Conservation (phyloP, 2,113 vertebrate genomes). For the Cynopterus brachyotis region DNA sequence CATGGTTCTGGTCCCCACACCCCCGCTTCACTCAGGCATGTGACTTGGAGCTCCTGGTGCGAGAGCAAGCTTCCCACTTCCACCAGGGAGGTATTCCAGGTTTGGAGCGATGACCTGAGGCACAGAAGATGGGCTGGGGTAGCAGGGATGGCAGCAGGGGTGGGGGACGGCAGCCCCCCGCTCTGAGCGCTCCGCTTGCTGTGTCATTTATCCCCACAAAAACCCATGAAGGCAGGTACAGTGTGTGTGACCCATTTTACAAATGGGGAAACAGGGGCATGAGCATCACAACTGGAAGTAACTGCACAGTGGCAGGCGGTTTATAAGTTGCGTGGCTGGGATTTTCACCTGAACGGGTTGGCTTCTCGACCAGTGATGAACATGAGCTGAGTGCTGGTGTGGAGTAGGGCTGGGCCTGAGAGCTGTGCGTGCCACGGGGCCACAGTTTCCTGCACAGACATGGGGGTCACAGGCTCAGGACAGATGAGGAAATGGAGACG, state of each 20-base stretch:
- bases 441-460: rapidly evolving
- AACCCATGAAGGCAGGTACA: too few species aligned
- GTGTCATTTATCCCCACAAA: too few species aligned
- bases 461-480: rapidly evolving
- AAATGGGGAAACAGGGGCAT: background rate
- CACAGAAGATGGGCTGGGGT: background rate
- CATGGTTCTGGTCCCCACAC: rapidly evolving
- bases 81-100: background rate
- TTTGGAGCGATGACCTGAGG: background rate
- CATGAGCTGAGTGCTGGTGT: rapidly evolving
- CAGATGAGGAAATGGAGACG: background rate
- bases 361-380: background rate
- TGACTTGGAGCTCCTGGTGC: background rate
- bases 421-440: rapidly evolving
- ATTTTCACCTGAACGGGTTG: background rate
- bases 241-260: background rate
- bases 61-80: background rate
- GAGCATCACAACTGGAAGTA: rapidly evolving
- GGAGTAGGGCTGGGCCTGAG: rapidly evolving
- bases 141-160: rapidly evolving
- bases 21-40: too few species aligned
- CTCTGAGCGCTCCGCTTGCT: background rate
- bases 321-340: background rate
- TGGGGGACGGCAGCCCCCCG: rapidly evolving
- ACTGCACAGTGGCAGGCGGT: rapidly evolving